Percentiles rank a stretch among this genome's conserved stretches.
These are phyloP conservation scores for Oreochromis spilurus DNA, from an alignment of 2,113 vertebrate genomes.

Conservation along the genomic window DNA sequence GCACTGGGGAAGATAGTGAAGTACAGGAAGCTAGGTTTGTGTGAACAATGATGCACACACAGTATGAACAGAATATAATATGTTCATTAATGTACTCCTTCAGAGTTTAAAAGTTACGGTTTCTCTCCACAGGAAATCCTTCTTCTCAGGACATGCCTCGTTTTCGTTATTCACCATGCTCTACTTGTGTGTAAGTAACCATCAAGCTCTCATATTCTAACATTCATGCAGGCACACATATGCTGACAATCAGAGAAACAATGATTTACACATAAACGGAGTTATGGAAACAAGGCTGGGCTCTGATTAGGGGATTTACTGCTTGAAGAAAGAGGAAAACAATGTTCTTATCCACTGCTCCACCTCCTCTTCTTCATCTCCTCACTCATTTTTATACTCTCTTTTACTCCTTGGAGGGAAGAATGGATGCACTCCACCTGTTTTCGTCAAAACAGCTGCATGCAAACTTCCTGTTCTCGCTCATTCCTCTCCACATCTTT, in stretches of 20 bases:
- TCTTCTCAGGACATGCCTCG: constrained; percentile 97
- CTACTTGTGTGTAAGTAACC: constrained; percentile 93
- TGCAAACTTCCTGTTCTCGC: constrained; percentile 31
- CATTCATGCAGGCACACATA: not conserved
- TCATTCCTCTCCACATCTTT: not conserved
- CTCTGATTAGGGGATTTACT: constrained; percentile 17
- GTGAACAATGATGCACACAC: not conserved
- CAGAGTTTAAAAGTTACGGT: not conserved
- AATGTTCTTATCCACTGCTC: not conserved
- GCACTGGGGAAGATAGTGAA: constrained; percentile 74
- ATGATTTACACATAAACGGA: not conserved
- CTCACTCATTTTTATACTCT: constrained; percentile 2
- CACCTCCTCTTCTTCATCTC: not conserved
- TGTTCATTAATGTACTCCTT: not conserved
- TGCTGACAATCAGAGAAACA: not conserved
- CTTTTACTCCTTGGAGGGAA: constrained; percentile 11
- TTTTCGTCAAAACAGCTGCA: constrained; percentile 57
- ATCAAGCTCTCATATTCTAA: not conserved
- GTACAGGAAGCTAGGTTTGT: constrained; percentile 93
- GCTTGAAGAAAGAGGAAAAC: not conserved
- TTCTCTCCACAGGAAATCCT: constrained; percentile 85
- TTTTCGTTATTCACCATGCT: constrained; percentile 98
- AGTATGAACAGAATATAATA: not conserved
- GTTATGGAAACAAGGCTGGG: not conserved
- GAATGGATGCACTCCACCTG: constrained; percentile 44